Evolutionary conservation across 2,797 vertebrate genomes (phyloP).

Genomic region (Gallirallus australis): DNA sequence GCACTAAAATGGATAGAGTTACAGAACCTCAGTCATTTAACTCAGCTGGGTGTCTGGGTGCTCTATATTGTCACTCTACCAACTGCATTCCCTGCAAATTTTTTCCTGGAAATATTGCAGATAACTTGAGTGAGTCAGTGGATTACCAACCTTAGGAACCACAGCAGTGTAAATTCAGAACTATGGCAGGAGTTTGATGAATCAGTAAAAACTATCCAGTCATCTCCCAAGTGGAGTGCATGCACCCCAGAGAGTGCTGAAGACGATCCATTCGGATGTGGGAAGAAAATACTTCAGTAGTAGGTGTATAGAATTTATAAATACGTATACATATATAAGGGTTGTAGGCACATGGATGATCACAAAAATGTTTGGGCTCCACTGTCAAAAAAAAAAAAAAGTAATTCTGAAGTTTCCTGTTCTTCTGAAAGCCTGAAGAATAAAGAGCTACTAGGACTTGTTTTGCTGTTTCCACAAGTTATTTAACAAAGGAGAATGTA

Average conservation of each 20-base stretch:
- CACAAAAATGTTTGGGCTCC: not conserved
- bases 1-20: not conserved
- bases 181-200: conserved; percentile 18
- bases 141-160: not conserved
- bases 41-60: not conserved
- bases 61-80: not conserved
- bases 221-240: not conserved
- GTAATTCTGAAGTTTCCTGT: no score
- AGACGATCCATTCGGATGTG: not conserved
- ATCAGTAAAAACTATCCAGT: not conserved
- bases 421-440: not conserved
- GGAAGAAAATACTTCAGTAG: not conserved
- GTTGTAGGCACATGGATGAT: rapidly evolving
- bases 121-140: conserved; percentile 10
- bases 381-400: not conserved
- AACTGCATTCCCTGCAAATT: not conserved
- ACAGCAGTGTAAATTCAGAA: not conserved
- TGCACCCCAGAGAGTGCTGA: not conserved
- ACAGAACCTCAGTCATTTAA: not conserved
- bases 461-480: not conserved
- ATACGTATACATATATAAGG: rapidly evolving
- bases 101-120: conserved; percentile 41
- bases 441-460: not conserved
- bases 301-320: not conserved
- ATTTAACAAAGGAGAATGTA: not conserved